Conservation (phyloP, 2,888 invertebrate species). For the Drosophila tanythrix region DNA sequence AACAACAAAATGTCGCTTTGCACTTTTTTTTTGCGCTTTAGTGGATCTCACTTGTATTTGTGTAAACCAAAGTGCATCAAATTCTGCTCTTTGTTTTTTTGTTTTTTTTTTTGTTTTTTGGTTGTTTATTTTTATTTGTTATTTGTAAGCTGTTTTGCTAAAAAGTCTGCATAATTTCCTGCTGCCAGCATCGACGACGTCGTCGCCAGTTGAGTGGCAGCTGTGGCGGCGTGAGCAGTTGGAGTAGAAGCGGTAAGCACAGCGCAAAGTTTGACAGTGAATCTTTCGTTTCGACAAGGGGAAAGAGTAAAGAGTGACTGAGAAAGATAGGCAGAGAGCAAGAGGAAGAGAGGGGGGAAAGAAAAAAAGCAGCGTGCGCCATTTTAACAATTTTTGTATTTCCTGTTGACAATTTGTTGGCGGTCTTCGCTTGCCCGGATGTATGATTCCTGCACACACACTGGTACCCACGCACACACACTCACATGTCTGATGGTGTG, state of each 20-base stretch:
- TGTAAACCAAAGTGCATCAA: constrained; percentile 58
- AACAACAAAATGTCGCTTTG: constrained; percentile 42
- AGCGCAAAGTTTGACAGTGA: constrained; percentile 43
- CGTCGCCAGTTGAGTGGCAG: constrained; percentile 49
- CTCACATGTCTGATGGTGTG: constrained; percentile 42
- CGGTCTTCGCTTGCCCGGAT: constrained; percentile 70
- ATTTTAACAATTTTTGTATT: constrained; percentile 65
- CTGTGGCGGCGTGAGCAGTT: not conserved
- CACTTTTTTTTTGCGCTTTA: constrained; percentile 33
- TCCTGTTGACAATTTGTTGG: constrained; percentile 71
- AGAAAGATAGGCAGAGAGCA: not conserved
- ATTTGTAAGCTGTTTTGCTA: constrained; percentile 55
- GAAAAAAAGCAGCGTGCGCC: constrained; percentile 33
- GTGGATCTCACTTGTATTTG: constrained; percentile 23
- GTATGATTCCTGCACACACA: constrained; percentile 52
- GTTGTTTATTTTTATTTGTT: constrained; percentile 48
- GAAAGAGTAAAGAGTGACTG: not conserved
- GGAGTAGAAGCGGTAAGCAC: not conserved
- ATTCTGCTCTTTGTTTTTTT: constrained; percentile 34
- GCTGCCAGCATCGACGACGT: constrained; percentile 75
- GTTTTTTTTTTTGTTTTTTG: constrained; percentile 36
- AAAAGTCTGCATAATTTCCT: constrained; percentile 85
- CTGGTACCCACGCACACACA: constrained; percentile 16
- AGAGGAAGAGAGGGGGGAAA: not conserved
- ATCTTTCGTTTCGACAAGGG: constrained; percentile 33